Evolutionary conservation across 2,113 vertebrate species (phyloP).

Genomic region (Synodontis membranacea): DNA sequence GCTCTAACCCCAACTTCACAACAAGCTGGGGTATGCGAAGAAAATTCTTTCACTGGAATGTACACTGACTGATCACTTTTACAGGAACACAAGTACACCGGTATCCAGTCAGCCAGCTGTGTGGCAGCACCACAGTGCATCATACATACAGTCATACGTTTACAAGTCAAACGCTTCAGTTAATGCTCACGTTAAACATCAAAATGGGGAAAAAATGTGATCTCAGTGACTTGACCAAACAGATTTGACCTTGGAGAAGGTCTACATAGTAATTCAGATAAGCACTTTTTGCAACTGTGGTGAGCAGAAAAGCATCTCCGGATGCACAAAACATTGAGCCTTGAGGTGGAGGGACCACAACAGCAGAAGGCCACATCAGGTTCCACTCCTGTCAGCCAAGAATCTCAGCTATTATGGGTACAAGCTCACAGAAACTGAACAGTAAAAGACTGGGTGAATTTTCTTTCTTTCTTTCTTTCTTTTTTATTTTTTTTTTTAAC

Average conservation of each 20-base stretch:
- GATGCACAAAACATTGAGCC: background rate
- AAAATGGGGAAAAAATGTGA: background rate
- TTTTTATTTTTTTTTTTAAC: too few species aligned
- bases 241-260: background rate
- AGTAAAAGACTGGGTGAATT: too few species aligned
- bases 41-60: background rate
- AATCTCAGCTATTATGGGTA: too few species aligned
- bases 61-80: background rate
- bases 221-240: background rate
- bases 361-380: too few species aligned
- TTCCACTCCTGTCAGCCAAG: too few species aligned
- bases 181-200: background rate
- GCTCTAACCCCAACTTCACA: background rate
- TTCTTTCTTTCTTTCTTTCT: too few species aligned
- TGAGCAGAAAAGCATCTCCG: background rate
- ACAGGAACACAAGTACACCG: background rate
- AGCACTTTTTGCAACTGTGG: background rate
- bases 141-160: background rate
- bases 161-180: background rate
- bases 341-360: too few species aligned
- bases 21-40: background rate
- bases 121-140: background rate
- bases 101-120: background rate
- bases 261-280: background rate
- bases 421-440: too few species aligned